phyloP scores from a whole-genome alignment of 2,888 invertebrate genomes.

The Antheraea yamamai region DNA sequence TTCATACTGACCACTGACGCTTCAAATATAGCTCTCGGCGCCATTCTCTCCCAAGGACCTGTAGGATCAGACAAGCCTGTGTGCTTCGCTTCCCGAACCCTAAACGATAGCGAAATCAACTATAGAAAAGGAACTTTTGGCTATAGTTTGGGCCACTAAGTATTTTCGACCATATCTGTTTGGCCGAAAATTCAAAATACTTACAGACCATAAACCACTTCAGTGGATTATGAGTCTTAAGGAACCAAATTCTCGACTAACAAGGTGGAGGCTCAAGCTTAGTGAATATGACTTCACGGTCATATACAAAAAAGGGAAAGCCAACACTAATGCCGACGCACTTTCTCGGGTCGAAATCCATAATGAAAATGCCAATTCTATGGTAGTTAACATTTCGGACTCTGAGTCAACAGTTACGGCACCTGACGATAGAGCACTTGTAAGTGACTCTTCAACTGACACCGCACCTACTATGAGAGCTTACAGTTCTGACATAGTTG shows the following conservation, averaged over 20 bases:
- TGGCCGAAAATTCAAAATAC: conserved; percentile 41
- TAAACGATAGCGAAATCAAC: no score
- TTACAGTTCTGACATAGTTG: neutral
- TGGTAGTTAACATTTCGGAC: neutral
- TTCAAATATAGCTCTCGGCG: conserved; percentile 39
- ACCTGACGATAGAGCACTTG: neutral
- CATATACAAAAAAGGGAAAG: conserved; percentile 30
- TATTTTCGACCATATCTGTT: conserved; percentile 30
- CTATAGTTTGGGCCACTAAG: no score
- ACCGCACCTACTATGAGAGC: conserved; percentile 22
- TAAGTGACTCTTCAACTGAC: conserved; percentile 24
- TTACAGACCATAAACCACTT: conserved; percentile 33
- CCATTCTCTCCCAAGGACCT: conserved; percentile 34
- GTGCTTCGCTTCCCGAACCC: conserved; percentile 25
- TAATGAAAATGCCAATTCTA: neutral
- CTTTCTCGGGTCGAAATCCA: conserved; percentile 24
- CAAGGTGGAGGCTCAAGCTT: conserved; percentile 34
- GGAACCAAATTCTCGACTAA: conserved; percentile 32
- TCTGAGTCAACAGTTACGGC: neutral
- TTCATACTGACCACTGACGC: conserved; percentile 43
- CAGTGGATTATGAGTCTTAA: conserved; percentile 30
- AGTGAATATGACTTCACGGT: conserved; percentile 33
- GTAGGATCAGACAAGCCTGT: conserved; percentile 29
- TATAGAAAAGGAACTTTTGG: no score
- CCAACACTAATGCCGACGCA: no score